phyloP scores from a whole-genome alignment of 1,140 invertebrate species.

The Coelopa frigida region DNA sequence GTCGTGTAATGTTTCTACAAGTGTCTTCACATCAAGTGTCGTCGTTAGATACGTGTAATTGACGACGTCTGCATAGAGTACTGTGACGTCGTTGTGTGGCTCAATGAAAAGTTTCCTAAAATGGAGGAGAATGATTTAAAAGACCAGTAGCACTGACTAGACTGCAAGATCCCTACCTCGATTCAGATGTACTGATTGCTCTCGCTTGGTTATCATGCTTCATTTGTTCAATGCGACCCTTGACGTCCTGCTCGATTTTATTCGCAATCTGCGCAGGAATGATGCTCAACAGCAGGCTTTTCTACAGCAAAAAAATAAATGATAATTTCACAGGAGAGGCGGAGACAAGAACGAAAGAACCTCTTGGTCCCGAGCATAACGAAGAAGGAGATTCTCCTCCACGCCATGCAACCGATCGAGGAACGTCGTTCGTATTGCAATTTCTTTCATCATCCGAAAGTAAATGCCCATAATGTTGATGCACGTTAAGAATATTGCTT shows the following conservation, averaged over 20 bases:
- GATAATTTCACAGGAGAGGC: neutral
- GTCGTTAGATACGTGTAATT: constrained; percentile 89
- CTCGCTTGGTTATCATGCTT: no score
- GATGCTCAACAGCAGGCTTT: constrained; percentile 79
- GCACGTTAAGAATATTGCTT: constrained; percentile 66
- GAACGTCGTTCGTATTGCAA: constrained; percentile 78
- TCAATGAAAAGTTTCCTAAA: constrained; percentile 80
- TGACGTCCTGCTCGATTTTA: constrained; percentile 67
- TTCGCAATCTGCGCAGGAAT: constrained; percentile 78
- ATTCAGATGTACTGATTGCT: no score
- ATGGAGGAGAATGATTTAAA: no score
- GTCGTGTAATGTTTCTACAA: constrained; percentile 88
- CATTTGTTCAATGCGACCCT: constrained; percentile 58
- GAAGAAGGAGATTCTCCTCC: constrained; percentile 72
- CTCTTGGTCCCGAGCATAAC: constrained; percentile 79
- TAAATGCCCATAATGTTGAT: constrained; percentile 77
- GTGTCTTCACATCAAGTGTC: constrained; percentile 67
- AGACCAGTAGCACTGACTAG: no score
- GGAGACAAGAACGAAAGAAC: constrained; percentile 41
- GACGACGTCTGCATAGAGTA: constrained; percentile 93
- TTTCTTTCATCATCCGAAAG: constrained; percentile 79
- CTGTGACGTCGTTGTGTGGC: constrained; percentile 81
- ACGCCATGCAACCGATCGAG: constrained; percentile 78
- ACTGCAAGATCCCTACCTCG: no score
- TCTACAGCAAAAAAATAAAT: constrained; percentile 51